These are phyloP conservation scores for Drosophila sordidapex DNA, from an alignment of 2,888 invertebrate genomes.

Conservation along the genomic window DNA sequence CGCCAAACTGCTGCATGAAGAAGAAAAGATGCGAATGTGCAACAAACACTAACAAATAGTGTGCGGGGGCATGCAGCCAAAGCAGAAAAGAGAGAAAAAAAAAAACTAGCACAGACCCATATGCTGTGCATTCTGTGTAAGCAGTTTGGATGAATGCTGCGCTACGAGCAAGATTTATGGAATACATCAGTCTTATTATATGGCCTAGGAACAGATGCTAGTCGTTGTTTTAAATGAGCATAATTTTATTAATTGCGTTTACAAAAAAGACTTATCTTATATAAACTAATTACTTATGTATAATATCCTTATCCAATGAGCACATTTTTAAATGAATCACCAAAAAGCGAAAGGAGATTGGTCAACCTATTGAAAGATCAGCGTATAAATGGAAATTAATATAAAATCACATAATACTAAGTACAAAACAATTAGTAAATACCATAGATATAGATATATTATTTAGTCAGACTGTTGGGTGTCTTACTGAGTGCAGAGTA, in stretches of 20 bases:
- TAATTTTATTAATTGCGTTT: neutral
- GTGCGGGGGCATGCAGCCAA: conserved; percentile 16
- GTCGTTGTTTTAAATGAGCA: neutral
- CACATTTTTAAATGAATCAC: neutral
- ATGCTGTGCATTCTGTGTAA: conserved; percentile 36
- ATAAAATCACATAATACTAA: neutral
- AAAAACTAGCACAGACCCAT: conserved; percentile 34
- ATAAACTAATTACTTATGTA: neutral
- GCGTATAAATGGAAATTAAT: neutral
- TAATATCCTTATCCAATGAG: neutral
- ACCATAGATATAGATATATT: neutral
- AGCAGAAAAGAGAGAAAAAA: conserved; percentile 1
- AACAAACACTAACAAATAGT: conserved; percentile 62
- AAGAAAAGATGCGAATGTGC: conserved; percentile 34
- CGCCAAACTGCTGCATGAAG: conserved; percentile 38
- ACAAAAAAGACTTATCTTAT: neutral
- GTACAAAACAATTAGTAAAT: neutral
- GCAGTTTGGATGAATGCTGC: conserved; percentile 21
- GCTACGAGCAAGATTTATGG: conserved; percentile 15
- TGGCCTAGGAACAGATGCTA: neutral
- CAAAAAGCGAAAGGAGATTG: neutral
- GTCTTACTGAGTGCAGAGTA: conserved; percentile 35
- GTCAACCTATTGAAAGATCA: neutral
- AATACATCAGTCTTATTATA: neutral
- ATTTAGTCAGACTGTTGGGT: neutral